phyloP scores from a whole-genome alignment of 53 echinoderm and acorn worm genomes.

The Stichopus horrens region DNA sequence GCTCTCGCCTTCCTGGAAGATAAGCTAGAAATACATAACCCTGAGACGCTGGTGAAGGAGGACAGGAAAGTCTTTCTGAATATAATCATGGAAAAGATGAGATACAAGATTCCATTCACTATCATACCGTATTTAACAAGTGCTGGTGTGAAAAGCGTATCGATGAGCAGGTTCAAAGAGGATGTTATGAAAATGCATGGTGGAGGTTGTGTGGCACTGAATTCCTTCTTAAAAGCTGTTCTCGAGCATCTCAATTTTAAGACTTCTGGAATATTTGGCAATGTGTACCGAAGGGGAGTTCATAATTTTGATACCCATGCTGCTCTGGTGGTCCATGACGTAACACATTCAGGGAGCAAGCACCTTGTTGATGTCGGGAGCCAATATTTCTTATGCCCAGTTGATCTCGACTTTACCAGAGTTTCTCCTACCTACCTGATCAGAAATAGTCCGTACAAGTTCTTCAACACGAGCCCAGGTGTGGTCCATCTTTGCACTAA shows the following conservation, averaged over 20 bases:
- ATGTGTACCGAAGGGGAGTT: not conserved
- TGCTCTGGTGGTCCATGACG: not conserved
- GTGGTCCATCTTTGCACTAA: constrained; percentile 1
- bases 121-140: not conserved
- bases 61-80: not conserved
- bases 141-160: not conserved
- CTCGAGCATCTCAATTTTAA: constrained; percentile 6
- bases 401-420: not conserved
- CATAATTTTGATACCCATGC: not conserved
- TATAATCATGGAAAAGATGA: not conserved
- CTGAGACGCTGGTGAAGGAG: not conserved
- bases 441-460: not conserved
- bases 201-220: not conserved
- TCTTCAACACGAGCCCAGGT: constrained; percentile 12
- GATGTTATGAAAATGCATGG: not conserved
- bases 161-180: not conserved
- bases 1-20: too few relatives aligned
- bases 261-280: not conserved
- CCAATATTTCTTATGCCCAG: not conserved
- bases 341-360: not conserved
- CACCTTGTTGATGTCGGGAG: constrained; percentile 22
- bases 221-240: not conserved
- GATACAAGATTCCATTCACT: constrained; percentile 7
- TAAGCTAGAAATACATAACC: not conserved
- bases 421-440: not conserved